Base-by-base conservation (phyloP, 1,140 invertebrate genomes). In the Ptiloglossa arizonensis region DNA sequence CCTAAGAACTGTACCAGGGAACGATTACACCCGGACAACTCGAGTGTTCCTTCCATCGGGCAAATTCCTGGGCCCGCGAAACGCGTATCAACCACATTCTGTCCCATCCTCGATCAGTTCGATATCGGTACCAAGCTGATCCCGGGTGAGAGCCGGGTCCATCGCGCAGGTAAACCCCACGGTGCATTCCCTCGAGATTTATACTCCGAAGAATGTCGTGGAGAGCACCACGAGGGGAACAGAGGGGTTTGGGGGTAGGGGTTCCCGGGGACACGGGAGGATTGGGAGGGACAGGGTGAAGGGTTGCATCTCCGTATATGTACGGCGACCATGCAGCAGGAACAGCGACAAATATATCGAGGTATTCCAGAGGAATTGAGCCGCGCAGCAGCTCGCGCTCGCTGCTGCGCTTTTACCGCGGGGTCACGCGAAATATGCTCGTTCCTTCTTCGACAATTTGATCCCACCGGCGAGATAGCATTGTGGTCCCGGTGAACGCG, bases 291-390 rank as follows among this genome's bases (percentile, higher is more conserved):
- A 35, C 29, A 63, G 74, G 66, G 72, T 41, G 69, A 83, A 75
- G 71, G 80, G 79, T 85, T 73, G 78, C 78, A 29, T 54, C 63
- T 64, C 44, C 32, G 69, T 48, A 71, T 74, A 79, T 83, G 72
- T 46, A 56, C 68, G 54, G 13, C 62, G 74, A 22, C 59, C 50
- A 63, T 63, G 72, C 69, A 59, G 63, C 77, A 54, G 74, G 62
- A 80, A 82, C 84, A 87, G 89, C 89, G 89, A 91, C 90, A 91
- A 91, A 91, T 91, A 90, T 91, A 91, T 91, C 89, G 89, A 91
- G 88, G 89, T 91, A 91, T 91, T 91, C 85, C 82, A 74, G 80
- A 90, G 89, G 90, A 90, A 91, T 91, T 91, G 89, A 91, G 87
- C 89, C 62, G 72, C 84, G 81, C 73, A 56, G 60, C 62, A 52